Conservation (phyloP, 2,113 vertebrate species). For the Mustela nigripes region DNA sequence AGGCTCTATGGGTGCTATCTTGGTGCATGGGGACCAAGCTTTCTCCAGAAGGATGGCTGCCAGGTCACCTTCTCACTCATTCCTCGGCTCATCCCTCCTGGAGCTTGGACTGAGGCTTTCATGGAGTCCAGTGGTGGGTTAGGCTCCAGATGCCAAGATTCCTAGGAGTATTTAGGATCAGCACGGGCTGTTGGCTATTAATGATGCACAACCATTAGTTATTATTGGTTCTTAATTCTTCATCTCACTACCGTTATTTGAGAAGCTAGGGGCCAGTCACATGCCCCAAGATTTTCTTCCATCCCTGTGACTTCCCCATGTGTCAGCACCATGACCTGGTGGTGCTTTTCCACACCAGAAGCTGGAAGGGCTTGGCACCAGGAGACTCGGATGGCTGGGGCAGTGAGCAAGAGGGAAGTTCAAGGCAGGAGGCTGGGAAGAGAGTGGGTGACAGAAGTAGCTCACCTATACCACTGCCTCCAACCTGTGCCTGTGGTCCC, state of each 20-base stretch:
- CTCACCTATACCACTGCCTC: too few relatives aligned
- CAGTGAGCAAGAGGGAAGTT: too few relatives aligned
- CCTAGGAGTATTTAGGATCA: too few relatives aligned
- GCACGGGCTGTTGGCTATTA: not conserved
- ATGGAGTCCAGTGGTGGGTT: rapidly evolving
- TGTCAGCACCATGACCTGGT: not conserved
- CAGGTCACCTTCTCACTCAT: not conserved
- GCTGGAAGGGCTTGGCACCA: too few relatives aligned
- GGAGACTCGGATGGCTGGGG: too few relatives aligned
- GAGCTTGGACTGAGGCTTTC: rapidly evolving
- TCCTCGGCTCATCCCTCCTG: rapidly evolving
- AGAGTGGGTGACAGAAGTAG: too few relatives aligned
- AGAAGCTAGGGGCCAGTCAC: not conserved
- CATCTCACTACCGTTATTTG: not conserved
- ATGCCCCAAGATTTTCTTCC: not conserved
- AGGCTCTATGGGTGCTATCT: not conserved
- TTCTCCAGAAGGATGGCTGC: rapidly evolving
- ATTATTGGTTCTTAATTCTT: not conserved
- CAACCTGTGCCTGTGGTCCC: not conserved
- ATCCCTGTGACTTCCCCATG: not conserved
- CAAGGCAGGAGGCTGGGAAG: too few relatives aligned
- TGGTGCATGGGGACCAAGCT: rapidly evolving
- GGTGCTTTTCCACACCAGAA: too few relatives aligned
- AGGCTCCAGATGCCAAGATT: not conserved
- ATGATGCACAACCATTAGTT: not conserved